phyloP scores from a whole-genome alignment of 2,113 vertebrate species.

The Rhipidura dahli region DNA sequence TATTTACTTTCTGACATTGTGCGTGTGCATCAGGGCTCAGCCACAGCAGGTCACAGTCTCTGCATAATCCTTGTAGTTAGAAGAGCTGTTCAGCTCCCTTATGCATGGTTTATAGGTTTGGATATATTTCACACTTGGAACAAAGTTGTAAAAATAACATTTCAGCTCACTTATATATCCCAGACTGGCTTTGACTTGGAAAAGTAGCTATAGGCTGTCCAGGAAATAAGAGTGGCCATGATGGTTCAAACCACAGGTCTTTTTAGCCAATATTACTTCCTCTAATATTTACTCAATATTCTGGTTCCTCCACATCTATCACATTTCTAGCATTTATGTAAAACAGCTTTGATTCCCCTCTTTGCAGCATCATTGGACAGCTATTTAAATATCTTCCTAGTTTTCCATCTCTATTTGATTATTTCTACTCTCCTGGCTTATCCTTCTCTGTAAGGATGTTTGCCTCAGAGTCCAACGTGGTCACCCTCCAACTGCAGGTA shows the following conservation, averaged over 20 bases:
- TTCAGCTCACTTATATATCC: not conserved
- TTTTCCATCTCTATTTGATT: not conserved
- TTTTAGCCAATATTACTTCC: not conserved
- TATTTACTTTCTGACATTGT: not conserved
- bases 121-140: not conserved
- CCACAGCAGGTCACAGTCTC: not conserved
- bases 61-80: not conserved
- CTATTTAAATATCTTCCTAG: not conserved
- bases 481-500: not conserved
- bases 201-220: not conserved
- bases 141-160: not conserved
- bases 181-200: not conserved
- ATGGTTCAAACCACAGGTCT: not conserved
- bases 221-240: not conserved
- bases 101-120: not conserved
- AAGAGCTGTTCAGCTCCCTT: not conserved
- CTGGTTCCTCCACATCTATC: not conserved
- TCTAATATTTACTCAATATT: not conserved
- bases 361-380: not conserved
- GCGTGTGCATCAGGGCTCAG: not conserved
- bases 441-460: not conserved
- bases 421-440: not conserved
- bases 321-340: not conserved
- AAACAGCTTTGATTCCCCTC: not conserved
- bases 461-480: not conserved